Percentiles rank a stretch among this genome's conserved stretches.
Evolutionary conservation across 1,140 invertebrate species (phyloP).

Genomic region (Drosophila santomea): DNA sequence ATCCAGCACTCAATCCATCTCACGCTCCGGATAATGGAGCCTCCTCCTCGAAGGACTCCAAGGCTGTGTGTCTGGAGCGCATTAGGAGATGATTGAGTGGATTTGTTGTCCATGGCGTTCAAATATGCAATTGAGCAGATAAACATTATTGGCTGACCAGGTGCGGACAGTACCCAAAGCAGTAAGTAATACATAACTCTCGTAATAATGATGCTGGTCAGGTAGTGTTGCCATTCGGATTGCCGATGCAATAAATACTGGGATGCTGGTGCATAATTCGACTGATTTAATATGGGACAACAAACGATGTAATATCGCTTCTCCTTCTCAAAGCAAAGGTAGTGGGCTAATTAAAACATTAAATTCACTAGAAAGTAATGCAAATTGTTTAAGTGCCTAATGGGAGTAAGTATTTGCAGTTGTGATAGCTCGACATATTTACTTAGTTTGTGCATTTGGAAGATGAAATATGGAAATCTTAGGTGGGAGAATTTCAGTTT

Average conservation of each 20-base stretch:
- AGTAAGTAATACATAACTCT: conserved; percentile 55
- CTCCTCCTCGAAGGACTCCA: background rate
- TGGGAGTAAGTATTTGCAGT: background rate
- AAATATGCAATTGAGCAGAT: conserved; percentile 67
- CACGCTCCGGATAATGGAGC: conserved; percentile 34
- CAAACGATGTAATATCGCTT: conserved; percentile 9
- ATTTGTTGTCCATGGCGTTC: conserved; percentile 67
- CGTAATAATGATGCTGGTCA: conserved; percentile 35
- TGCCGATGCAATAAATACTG: conserved; percentile 24
- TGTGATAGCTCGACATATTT: background rate
- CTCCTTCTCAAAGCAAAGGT: background rate
- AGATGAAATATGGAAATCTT: background rate
- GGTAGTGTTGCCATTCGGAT: conserved; percentile 26
- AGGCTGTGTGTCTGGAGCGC: conserved; percentile 32
- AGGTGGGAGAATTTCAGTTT: background rate
- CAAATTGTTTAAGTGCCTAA: conserved; percentile 6
- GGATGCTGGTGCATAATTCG: conserved; percentile 39
- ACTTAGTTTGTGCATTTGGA: background rate
- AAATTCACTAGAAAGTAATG: background rate
- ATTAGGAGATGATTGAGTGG: conserved; percentile 81
- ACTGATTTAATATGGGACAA: conserved; percentile 40
- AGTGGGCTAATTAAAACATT: background rate
- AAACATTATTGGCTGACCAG: conserved; percentile 65
- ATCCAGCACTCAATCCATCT: conserved; percentile 11
- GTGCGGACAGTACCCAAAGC: conserved; percentile 56